Conservation (phyloP, 2,888 invertebrate species). For the Drosophila macrospina region DNA sequence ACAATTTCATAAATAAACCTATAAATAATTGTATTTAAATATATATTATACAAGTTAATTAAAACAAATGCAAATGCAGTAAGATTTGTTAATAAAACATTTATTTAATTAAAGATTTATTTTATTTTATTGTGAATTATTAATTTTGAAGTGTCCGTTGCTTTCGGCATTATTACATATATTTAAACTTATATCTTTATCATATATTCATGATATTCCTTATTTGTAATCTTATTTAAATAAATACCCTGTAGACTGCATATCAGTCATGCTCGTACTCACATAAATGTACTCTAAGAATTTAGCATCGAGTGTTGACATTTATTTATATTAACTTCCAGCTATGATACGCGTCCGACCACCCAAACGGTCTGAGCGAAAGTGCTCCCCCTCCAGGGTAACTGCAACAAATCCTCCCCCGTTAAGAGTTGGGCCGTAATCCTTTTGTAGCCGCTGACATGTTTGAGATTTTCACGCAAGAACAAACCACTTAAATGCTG, state of each 20-base stretch:
- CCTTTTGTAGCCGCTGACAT: slow-evolving; percentile 72
- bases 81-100: too few relatives aligned
- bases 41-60: too few relatives aligned
- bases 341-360: slow-evolving; percentile 11
- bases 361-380: slow-evolving; percentile 14
- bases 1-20: too few relatives aligned
- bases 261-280: neutral
- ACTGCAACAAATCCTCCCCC: slow-evolving; percentile 13
- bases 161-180: too few relatives aligned
- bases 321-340: slow-evolving; percentile 31
- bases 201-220: neutral
- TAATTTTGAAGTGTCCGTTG: too few relatives aligned
- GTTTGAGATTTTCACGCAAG: slow-evolving; percentile 76
- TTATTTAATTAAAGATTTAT: too few relatives aligned
- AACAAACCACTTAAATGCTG: slow-evolving; percentile 63
- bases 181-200: neutral
- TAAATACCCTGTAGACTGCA: neutral
- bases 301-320: slow-evolving; percentile 25
- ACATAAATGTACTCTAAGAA: neutral
- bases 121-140: too few relatives aligned
- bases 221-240: too few relatives aligned
- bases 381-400: slow-evolving; percentile 11
- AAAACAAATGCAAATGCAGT: too few relatives aligned
- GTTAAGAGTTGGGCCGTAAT: slow-evolving; percentile 60
- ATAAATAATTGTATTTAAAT: too few relatives aligned